Evolutionary conservation across 1,140 invertebrate species (phyloP), one percentile per base, ranked within the genome.

Genomic region (Drosophila guanche): DNA sequence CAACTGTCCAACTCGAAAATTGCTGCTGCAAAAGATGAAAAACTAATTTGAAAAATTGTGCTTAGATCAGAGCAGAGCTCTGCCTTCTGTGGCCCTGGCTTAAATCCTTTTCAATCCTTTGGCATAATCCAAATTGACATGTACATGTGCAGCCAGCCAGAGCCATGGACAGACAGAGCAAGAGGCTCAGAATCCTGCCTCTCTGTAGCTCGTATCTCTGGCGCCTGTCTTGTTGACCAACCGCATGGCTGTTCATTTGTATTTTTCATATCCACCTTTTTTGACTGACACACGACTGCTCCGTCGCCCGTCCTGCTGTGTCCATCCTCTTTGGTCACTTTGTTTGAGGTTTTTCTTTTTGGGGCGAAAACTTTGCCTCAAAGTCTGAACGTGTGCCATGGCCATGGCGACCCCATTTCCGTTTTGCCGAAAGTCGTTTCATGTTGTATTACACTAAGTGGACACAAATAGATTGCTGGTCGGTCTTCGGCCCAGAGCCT

Each of bases 391-490:
- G 45, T 58, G 55, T 58, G 55, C 25, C 67, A 25, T 54, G 29
- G 27, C 27, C 50, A 22, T 37, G 33, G 43, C 61, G 72, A 67
- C 70, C 69, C 72, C 57, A 62, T 74, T 66, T 74, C 70, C 53
- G 33, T 45, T 54, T 45, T 47, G 12, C 25, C 60, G 42, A 47
- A 68, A 68, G 65, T 55, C 65, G 63, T 67, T 68, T 74, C 70
- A 74, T 74, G 53, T 75, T 75, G 71, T 66, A 89, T 84, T 88
- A 76, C 65, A 88, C 77, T 90, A 88, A 90, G 80, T 88, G 88
- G 83, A 88, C 83, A 80, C 75, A 90, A 90, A 88, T 80, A 90
- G 88, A 90, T 88, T 90, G 80, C 41, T 70, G 56, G 53, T 72
- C 41, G 50, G 42, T 45, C 46, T 42, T 37, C 56, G 51, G 54